These are phyloP conservation scores for Acronicta psi DNA, from an alignment of 2,888 invertebrate species.

Conservation along the genomic window DNA sequence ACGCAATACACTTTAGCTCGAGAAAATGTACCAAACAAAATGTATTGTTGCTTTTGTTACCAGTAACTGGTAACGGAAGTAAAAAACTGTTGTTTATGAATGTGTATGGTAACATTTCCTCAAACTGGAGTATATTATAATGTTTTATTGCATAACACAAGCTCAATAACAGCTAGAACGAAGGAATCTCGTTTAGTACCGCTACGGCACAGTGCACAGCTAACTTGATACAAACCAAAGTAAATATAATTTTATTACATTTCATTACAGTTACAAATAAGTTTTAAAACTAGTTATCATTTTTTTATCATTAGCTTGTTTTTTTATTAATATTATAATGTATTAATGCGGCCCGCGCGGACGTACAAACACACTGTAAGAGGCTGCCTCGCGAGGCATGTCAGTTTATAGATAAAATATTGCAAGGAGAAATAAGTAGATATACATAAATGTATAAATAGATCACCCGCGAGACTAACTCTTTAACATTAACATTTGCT, in stretches of 20 bases:
- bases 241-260: constrained; percentile 69
- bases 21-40: constrained; percentile 8
- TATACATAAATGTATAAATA: constrained; percentile 45
- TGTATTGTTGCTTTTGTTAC: background rate
- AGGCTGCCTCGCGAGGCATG: constrained; percentile 33
- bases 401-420: constrained; percentile 39
- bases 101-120: constrained; percentile 6
- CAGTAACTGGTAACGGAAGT: no score
- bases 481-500: constrained; percentile 49
- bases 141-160: constrained; percentile 49
- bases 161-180: constrained; percentile 57
- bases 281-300: constrained; percentile 76
- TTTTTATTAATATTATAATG: constrained; percentile 61
- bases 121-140: constrained; percentile 40
- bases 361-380: constrained; percentile 57
- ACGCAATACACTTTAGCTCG: constrained; percentile 52
- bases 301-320: constrained; percentile 73
- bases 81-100: background rate
- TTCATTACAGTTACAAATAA: constrained; percentile 80
- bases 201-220: constrained; percentile 59
- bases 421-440: constrained; percentile 45
- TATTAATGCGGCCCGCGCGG: constrained; percentile 60
- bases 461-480: constrained; percentile 38
- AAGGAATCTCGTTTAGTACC: constrained; percentile 64
- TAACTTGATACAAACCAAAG: constrained; percentile 57